Evolutionary conservation across 2,113 vertebrate species (phyloP).

Genomic region (Sphaerodactylus townsendi): DNA sequence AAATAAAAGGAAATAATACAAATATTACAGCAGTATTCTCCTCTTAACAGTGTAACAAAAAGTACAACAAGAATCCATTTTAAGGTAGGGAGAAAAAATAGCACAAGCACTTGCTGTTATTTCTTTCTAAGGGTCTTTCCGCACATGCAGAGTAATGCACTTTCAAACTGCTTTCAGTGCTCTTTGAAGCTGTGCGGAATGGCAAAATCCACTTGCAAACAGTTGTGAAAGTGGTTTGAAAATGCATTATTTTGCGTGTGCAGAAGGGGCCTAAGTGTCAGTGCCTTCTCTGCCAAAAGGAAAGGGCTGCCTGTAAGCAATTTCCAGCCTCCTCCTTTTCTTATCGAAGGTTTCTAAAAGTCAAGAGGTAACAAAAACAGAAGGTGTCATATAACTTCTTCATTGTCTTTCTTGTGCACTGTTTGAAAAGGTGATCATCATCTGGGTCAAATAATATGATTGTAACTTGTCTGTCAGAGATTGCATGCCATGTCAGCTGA

Average conservation of each 20-base stretch:
- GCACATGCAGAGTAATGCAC: too few species aligned
- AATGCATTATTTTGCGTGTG: too few species aligned
- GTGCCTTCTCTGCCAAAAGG: neutral
- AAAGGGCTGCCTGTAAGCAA: neutral
- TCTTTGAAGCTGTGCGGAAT: too few species aligned
- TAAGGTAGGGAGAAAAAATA: neutral
- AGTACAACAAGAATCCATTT: slow-evolving; percentile 36
- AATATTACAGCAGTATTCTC: neutral
- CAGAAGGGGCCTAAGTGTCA: too few species aligned
- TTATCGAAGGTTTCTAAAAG: neutral
- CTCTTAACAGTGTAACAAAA: neutral
- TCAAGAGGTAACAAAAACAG: neutral
- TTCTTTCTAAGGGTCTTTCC: too few species aligned
- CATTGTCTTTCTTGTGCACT: neutral
- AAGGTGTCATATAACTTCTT: neutral
- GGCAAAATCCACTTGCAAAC: too few species aligned
- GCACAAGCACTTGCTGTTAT: too few species aligned
- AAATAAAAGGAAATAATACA: neutral
- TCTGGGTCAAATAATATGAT: neutral
- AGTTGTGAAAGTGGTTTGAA: too few species aligned
- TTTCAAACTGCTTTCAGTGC: too few species aligned
- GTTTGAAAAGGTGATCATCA: neutral
- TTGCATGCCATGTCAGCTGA: neutral
- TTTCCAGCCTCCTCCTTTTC: neutral
- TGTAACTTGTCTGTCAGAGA: slow-evolving; percentile 18